phyloP scores from a whole-genome alignment of 2,113 vertebrate genomes.

The Lycaon pictus region DNA sequence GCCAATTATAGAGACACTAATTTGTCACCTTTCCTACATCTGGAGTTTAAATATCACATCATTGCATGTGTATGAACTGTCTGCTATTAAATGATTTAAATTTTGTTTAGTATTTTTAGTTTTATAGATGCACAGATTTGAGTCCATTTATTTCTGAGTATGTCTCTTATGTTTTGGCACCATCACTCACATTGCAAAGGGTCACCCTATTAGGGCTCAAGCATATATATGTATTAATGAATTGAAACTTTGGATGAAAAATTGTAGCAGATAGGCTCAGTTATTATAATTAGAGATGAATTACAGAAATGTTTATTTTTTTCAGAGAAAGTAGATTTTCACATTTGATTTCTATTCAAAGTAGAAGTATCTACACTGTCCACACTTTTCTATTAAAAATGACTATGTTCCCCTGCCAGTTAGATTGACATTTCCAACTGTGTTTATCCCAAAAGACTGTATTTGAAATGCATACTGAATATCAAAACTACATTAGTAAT shows the following conservation, averaged over 20 bases:
- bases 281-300: slow-evolving; percentile 58
- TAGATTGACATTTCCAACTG: slow-evolving; percentile 74
- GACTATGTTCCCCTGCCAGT: slow-evolving; percentile 45
- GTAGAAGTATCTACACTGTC: slow-evolving; percentile 45
- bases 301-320: slow-evolving; percentile 70
- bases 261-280: slow-evolving; percentile 28
- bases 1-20: background rate
- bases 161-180: background rate
- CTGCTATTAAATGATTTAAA: slow-evolving; percentile 55
- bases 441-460: slow-evolving; percentile 78
- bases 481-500: slow-evolving; percentile 83
- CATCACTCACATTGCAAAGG: background rate
- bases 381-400: background rate
- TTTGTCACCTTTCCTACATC: background rate
- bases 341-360: slow-evolving; percentile 50
- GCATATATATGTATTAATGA: background rate
- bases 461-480: slow-evolving; percentile 76
- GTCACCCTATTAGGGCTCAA: background rate
- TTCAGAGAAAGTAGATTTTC: slow-evolving; percentile 35
- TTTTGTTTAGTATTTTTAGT: slow-evolving; percentile 65
- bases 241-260: slow-evolving; percentile 48
- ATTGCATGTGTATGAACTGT: background rate
- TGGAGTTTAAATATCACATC: background rate
- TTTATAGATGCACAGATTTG: slow-evolving; percentile 68
- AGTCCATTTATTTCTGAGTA: background rate